Conservation (phyloP, 1,140 invertebrate species). For the Leptestheria dahalacensis region DNA sequence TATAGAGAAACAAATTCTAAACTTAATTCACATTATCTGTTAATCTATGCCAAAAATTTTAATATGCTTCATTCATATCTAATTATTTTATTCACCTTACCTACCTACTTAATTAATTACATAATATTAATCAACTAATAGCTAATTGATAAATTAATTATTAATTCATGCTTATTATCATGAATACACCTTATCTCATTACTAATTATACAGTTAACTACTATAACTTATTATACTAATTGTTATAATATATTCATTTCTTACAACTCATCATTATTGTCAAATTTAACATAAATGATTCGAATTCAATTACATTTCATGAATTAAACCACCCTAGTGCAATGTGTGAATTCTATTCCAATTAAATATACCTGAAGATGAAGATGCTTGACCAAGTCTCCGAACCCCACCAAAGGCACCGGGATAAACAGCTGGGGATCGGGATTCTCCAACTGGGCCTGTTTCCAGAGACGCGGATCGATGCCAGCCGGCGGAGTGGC, state of each 20-base stretch:
- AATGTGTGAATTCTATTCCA: neutral
- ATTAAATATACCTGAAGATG: neutral
- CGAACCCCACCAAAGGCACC: conserved; percentile 81
- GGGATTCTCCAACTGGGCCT: conserved; percentile 85
- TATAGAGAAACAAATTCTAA: neutral
- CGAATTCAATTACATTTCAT: no score
- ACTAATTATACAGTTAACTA: neutral
- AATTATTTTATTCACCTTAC: neutral
- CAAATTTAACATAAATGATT: no score
- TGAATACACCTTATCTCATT: neutral
- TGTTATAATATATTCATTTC: neutral
- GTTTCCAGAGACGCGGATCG: conserved; percentile 64
- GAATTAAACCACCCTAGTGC: no score
- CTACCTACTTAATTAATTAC: no score
- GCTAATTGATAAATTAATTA: neutral
- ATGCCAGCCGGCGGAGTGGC: conserved; percentile 65
- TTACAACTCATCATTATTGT: neutral
- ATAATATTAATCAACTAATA: neutral
- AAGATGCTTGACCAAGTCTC: conserved; percentile 19
- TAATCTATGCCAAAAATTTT: neutral
- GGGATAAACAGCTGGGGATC: conserved; percentile 48
- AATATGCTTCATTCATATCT: neutral
- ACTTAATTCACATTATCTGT: neutral
- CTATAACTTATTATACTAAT: neutral
- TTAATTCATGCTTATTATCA: neutral